Conservation (phyloP, 2,797 vertebrate species). For the Acipenser transmontanus region DNA sequence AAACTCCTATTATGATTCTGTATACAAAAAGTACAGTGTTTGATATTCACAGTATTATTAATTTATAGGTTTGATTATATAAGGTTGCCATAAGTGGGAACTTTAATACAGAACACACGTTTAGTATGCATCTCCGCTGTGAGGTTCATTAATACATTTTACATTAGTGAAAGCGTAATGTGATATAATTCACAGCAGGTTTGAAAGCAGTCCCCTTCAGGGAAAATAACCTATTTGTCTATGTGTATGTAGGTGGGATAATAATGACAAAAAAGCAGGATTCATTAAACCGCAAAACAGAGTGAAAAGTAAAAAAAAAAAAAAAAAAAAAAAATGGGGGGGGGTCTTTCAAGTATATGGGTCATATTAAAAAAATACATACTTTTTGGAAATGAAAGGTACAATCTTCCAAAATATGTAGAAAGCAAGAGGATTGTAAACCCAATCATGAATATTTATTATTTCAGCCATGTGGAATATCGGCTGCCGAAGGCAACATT, state of each 20-base stretch:
- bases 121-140: constrained; percentile 22
- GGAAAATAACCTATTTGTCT: constrained; percentile 19
- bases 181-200: not conserved
- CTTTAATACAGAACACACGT: constrained; percentile 14
- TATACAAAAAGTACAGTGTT: too few species aligned
- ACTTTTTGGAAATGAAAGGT: not conserved
- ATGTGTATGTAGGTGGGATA: constrained; percentile 22
- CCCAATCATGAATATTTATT: not conserved
- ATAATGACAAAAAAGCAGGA: constrained; percentile 25
- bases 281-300: not conserved
- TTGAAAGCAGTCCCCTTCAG: constrained; percentile 10
- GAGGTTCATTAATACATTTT: not conserved
- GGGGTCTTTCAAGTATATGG: constrained; percentile 1
- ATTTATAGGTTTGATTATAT: not conserved
- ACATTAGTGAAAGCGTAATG: not conserved
- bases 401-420: not conserved
- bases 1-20: too few species aligned
- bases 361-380: not conserved
- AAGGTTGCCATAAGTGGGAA: not conserved
- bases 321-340: not conserved
- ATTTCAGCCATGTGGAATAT: not conserved
- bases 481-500: not conserved
- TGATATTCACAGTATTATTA: not conserved
- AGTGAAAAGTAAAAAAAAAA: not conserved
- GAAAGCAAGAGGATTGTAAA: not conserved